Evolutionary conservation across 2,797 vertebrate genomes (phyloP).

Genomic region (Enteromius radiatus): DNA sequence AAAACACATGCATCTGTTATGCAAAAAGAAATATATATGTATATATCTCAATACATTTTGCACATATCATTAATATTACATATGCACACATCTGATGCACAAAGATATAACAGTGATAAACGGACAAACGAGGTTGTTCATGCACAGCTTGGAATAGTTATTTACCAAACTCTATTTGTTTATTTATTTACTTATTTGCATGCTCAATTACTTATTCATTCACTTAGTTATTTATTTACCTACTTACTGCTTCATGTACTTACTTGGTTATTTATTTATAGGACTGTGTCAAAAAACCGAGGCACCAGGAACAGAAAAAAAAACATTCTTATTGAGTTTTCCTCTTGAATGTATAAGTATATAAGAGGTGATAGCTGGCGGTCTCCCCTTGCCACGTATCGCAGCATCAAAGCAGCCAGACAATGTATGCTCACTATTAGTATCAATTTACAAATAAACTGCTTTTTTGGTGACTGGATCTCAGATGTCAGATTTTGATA

Average conservation of each 20-base stretch:
- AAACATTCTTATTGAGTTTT: slow-evolving; percentile 75
- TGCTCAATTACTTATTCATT: slow-evolving; percentile 40
- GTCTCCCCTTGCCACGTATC: slow-evolving; percentile 66
- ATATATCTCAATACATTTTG: background rate
- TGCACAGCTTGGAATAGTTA: slow-evolving; percentile 7
- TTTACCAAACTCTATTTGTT: slow-evolving; percentile 19
- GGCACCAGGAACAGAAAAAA: background rate
- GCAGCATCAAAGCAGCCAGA: slow-evolving; percentile 70
- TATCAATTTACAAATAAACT: slow-evolving; percentile 84
- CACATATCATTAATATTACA: background rate
- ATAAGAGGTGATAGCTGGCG: slow-evolving; percentile 60
- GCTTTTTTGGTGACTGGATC: slow-evolving; percentile 79
- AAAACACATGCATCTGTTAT: background rate
- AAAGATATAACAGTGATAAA: background rate
- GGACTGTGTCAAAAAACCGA: slow-evolving; percentile 15
- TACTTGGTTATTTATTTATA: slow-evolving; percentile 54
- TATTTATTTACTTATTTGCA: slow-evolving; percentile 42
- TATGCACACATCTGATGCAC: background rate
- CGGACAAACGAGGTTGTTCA: background rate
- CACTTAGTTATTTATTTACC: slow-evolving; percentile 51
- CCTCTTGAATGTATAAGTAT: slow-evolving; percentile 78
- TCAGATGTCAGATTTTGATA: slow-evolving; percentile 84
- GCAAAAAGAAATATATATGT: background rate
- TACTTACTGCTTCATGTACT: slow-evolving; percentile 37
- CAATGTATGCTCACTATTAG: slow-evolving; percentile 78